phyloP scores from a whole-genome alignment of 2,888 invertebrate species.

The Torymus tubicola region DNA sequence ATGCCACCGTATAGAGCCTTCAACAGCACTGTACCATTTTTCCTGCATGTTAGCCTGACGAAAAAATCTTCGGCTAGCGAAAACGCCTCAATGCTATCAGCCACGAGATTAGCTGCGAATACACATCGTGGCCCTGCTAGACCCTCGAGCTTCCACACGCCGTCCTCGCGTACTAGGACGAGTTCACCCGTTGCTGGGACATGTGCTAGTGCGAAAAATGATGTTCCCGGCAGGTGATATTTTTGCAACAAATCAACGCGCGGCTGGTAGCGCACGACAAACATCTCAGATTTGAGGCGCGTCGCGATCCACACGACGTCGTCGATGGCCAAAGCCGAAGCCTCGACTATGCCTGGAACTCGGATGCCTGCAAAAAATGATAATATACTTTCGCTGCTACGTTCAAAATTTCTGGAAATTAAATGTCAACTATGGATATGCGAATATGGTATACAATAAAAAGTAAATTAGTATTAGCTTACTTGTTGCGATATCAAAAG shows the following conservation, averaged over 20 bases:
- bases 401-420: background rate
- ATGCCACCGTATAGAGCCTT: slow-evolving; percentile 64
- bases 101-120: slow-evolving; percentile 54
- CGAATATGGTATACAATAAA: slow-evolving; percentile 27
- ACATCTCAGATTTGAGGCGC: slow-evolving; percentile 59
- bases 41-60: slow-evolving; percentile 12
- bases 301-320: slow-evolving; percentile 66
- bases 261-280: slow-evolving; percentile 65
- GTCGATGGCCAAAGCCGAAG: slow-evolving; percentile 56
- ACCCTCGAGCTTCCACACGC: slow-evolving; percentile 68
- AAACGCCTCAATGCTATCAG: slow-evolving; percentile 60
- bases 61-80: slow-evolving; percentile 35
- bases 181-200: slow-evolving; percentile 59
- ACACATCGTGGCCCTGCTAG: slow-evolving; percentile 63
- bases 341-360: slow-evolving; percentile 62
- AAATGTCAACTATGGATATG: background rate
- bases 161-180: slow-evolving; percentile 65
- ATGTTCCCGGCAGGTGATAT: slow-evolving; percentile 40
- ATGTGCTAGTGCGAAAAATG: background rate
- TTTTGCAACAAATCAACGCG: slow-evolving; percentile 52
- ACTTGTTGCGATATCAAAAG: slow-evolving; percentile 40
- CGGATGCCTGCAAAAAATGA: slow-evolving; percentile 59
- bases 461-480: slow-evolving; percentile 28
- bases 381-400: too few species aligned
- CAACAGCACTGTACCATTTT: slow-evolving; percentile 59